Conservation (phyloP, 2,888 invertebrate genomes). For the Ormyrus rosae region DNA sequence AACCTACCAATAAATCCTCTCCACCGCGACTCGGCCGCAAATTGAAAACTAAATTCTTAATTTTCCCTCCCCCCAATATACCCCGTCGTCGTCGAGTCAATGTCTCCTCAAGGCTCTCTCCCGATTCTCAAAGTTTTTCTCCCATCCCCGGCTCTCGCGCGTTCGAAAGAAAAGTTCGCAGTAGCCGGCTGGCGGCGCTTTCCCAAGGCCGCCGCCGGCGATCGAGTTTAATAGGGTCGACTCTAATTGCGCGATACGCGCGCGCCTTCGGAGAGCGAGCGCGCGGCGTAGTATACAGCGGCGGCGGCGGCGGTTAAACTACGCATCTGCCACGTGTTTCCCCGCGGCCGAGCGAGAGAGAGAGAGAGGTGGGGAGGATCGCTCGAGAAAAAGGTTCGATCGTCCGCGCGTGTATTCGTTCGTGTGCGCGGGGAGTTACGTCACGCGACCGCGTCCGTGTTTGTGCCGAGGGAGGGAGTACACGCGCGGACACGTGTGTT, state of each 20-base stretch:
- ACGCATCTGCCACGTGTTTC: slow-evolving; percentile 12
- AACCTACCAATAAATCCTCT: too few relatives aligned
- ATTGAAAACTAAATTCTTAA: too few relatives aligned
- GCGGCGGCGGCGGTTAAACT: not conserved
- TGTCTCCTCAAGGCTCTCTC: too few relatives aligned
- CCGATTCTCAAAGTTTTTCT: not conserved
- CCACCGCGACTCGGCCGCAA: too few relatives aligned
- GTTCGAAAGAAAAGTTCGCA: not conserved
- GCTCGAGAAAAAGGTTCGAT: slow-evolving; percentile 19
- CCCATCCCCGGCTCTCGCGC: not conserved
- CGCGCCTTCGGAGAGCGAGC: not conserved
- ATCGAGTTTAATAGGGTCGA: slow-evolving; percentile 18
- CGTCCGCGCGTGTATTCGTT: not conserved
- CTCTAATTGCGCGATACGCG: slow-evolving; percentile 28
- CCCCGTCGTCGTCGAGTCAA: too few relatives aligned
- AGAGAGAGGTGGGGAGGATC: slow-evolving; percentile 6
- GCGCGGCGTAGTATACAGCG: not conserved
- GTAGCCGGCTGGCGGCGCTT: slow-evolving; percentile 2
- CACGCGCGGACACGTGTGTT: slow-evolving; percentile 19
- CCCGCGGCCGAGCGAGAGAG: not conserved
- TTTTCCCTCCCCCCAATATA: too few relatives aligned
- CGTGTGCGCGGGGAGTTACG: not conserved
- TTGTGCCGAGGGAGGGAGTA: too few relatives aligned
- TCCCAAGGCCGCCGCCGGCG: slow-evolving; percentile 2
- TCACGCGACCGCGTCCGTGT: not conserved